Base-by-base conservation (phyloP, 2,888 invertebrate genomes). In the Sphaeridia pumilis region DNA sequence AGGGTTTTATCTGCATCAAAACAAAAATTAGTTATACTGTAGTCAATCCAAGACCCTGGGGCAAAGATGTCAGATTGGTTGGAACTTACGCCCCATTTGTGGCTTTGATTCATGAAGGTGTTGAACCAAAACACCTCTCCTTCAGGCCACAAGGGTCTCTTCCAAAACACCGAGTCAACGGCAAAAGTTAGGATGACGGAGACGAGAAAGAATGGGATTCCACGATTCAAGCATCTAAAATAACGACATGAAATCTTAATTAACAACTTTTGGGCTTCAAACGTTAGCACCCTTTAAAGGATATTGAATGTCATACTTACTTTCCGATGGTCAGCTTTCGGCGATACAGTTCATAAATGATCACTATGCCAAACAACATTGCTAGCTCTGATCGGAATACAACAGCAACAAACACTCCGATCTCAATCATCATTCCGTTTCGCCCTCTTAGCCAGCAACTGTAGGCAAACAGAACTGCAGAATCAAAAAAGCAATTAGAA, bases 51-150 rank as follows among this genome's bases (percentile, higher is more conserved):
- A 10, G 41, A 17, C 41, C 7, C 7, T 41, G 7, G 41, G 17
- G 41, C 7, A 44, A 10, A 20, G 35, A 12, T 10, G 26, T 5
- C 31, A 22, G 22, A 34, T 31, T 45, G 22, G 31, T 21, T 27
- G 26, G 24, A 12, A 54, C 59, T 55, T 87, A 94, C 93, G 69
- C 98, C 98, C 87, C 92, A 99, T 64, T 92, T 76, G 2, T 87
- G 83, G 72, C 97, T 97, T 70, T 87, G 87, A 71, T 99, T 99
- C 52, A 89, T 73, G 46, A 95, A 74, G 1, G 88, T 83, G 71
- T 99, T 99, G 73, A 86, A 99, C 82, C 86, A 94, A 60, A 95
- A 78, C 2, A 98, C 97, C 74, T 94, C 89, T 14, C 88, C 93
- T 75, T 98, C 98, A 0, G 98, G 97, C 97, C 98, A 98, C 24